A percentile compares a stretch with the other conserved stretches of the same genome.
Evolutionary conservation across 2,113 vertebrate species (phyloP).

Genomic region (Notechis scutatus): DNA sequence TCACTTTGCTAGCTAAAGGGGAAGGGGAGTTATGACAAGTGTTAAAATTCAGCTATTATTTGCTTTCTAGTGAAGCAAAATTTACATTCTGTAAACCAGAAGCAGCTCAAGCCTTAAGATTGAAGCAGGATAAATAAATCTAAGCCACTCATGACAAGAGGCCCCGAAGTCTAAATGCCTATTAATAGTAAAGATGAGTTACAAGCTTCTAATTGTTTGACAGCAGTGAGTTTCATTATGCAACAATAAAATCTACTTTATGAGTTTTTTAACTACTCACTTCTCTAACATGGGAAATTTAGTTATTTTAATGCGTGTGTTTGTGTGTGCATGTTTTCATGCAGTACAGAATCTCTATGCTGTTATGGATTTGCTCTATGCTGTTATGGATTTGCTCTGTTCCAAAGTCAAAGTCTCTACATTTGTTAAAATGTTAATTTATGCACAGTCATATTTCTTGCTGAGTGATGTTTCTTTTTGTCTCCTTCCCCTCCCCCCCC

Average conservation of each 20-base stretch:
- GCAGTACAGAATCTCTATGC: constrained; percentile 7
- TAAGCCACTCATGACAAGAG: constrained; percentile 47
- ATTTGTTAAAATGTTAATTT: constrained; percentile 23
- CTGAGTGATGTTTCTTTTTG: neutral
- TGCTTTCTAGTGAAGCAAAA: constrained; percentile 55
- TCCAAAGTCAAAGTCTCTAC: constrained; percentile 22
- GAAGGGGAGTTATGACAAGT: constrained; percentile 26
- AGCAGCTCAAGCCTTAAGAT: constrained; percentile 44
- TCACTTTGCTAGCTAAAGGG: constrained; percentile 26
- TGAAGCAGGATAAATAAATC: constrained; percentile 56
- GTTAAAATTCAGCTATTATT: constrained; percentile 53
- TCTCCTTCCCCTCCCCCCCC: neutral
- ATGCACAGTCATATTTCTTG: constrained; percentile 3
- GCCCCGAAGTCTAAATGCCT: constrained; percentile 40
- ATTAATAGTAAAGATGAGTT: constrained; percentile 42
- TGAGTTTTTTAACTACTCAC: constrained; percentile 26
- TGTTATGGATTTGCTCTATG: constrained; percentile 23
- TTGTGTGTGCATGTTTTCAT: neutral
- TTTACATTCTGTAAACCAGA: constrained; percentile 55
- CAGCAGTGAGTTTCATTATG: constrained; percentile 37
- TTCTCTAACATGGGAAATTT: constrained; percentile 20
- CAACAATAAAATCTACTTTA: constrained; percentile 16
- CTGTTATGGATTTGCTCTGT: constrained; percentile 22
- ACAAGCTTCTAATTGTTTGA: constrained; percentile 31
- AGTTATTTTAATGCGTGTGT: neutral